Evolutionary conservation across 2,888 invertebrate genomes (phyloP), one percentile per base, ranked within the genome.

Genomic region (Papilio protenor): DNA sequence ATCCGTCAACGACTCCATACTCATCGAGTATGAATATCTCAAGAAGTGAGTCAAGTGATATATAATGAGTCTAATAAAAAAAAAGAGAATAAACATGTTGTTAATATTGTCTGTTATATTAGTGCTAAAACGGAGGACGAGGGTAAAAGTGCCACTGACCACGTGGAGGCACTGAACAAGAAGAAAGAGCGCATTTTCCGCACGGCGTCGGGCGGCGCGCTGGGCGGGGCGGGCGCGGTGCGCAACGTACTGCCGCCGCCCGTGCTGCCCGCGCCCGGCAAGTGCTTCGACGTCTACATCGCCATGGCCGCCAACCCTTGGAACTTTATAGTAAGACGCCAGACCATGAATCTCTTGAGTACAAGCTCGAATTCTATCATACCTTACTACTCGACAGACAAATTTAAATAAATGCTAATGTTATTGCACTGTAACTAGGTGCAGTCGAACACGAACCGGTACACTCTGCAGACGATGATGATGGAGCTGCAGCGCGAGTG

Each of bases 271-370:
- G 84, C 88, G 80, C 89, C 88, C 64, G 96, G 95, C 4, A 90
- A 95, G 55, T 96, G 95, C 85, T 97, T 97, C 85, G 96, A 97
- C 85, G 96, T 98, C 18, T 95, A 96, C 85, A 95, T 98, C 77
- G 96, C 97, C 0, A 96, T 97, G 94, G 97, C 97, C 0, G 97
- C 97, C 4, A 97, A 96, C 95, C 98, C 98, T 0, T 95, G 96
- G 89, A 96, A 96, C 90, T 97, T 97, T 84, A 96, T 96, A 66
- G 96, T 96, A 71, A 91, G 93, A 89, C n/a, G 0, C 8, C 33
- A 45, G 10, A 69, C n/a, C 11, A 5, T 40, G 8, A 23, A 71
- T 52, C 14, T 49, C 21, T 59, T 45, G n/a, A 8, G 10, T 10
- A 0, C n/a, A 10, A 8, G n/a, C 10, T 55, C 6, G 47, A 49